These are phyloP conservation scores for Thalpophila matura DNA, from an alignment of 2,888 invertebrate genomes.

Conservation along the genomic window DNA sequence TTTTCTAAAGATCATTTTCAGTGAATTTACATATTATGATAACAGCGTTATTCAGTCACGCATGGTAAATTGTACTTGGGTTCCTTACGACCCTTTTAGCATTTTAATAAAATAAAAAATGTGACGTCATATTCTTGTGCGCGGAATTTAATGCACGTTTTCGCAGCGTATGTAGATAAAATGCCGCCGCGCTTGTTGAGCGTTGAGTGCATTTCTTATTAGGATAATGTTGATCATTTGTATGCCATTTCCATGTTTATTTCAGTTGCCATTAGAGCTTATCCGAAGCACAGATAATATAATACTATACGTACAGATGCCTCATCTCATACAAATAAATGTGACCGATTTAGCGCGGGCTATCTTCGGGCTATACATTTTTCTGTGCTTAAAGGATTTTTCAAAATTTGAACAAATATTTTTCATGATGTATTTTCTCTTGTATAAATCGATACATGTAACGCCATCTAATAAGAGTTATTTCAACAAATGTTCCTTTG, in stretches of 20 bases:
- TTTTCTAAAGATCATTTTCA: conserved; percentile 5
- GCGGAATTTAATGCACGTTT: conserved; percentile 21
- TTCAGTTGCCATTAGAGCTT: neutral
- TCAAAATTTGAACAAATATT: too few species aligned
- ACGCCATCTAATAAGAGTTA: too few species aligned
- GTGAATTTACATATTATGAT: conserved; percentile 17
- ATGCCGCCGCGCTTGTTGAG: conserved; percentile 12
- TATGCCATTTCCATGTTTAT: conserved; percentile 11
- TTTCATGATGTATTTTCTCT: too few species aligned
- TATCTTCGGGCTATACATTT: too few species aligned
- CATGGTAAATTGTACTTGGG: conserved; percentile 40
- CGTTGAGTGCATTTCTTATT: conserved; percentile 50
- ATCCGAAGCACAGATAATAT: neutral
- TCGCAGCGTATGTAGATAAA: conserved; percentile 30
- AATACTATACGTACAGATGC: too few species aligned
- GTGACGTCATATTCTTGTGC: conserved; percentile 32
- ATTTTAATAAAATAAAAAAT: conserved; percentile 60
- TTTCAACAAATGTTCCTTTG: too few species aligned
- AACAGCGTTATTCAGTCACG: conserved; percentile 30
- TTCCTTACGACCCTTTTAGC: conserved; percentile 51
- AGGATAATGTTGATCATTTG: conserved; percentile 38
- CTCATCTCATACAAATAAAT: too few species aligned
- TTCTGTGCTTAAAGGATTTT: too few species aligned
- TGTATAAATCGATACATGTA: too few species aligned
- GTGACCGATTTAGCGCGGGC: too few species aligned